Evolutionary conservation across 2,113 vertebrate species (phyloP).

Genomic region (Forbesichthys agassizii): DNA sequence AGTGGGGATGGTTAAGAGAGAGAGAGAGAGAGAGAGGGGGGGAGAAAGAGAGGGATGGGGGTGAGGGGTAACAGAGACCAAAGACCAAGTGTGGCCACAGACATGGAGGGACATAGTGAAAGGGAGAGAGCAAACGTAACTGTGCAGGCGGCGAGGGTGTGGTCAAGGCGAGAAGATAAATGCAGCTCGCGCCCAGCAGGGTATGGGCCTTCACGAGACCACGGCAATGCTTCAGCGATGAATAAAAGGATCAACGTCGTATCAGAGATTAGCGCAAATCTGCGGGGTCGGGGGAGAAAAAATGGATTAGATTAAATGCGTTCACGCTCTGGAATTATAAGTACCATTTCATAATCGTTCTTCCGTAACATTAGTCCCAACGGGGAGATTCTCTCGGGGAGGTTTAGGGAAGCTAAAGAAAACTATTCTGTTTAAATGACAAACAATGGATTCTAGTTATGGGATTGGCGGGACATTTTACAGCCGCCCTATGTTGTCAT

Average conservation of each 20-base stretch:
- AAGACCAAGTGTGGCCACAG: conserved; percentile 6
- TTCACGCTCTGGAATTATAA: not conserved
- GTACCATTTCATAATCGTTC: not conserved
- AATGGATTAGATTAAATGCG: conserved; percentile 22
- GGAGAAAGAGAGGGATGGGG: not conserved
- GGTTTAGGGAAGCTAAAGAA: conserved; percentile 7
- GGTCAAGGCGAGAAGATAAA: conserved; percentile 46
- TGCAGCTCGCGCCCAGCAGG: conserved; percentile 36
- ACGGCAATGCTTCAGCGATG: conserved; percentile 35
- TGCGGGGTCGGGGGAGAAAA: not conserved
- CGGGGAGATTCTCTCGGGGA: not conserved
- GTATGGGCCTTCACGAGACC: conserved; percentile 38
- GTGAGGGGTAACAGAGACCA: not conserved
- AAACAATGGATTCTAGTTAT: conserved; percentile 22
- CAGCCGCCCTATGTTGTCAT: conserved; percentile 50
- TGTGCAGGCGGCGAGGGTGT: conserved; percentile 55
- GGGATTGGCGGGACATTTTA: conserved; percentile 36
- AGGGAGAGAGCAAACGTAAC: conserved; percentile 20
- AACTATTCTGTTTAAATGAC: conserved; percentile 13
- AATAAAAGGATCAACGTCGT: conserved; percentile 22
- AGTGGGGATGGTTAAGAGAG: conserved; percentile 19
- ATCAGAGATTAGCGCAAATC: conserved; percentile 23
- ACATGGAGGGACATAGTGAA: not conserved
- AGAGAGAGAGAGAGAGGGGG: not conserved
- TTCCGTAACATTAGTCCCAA: not conserved